Evolutionary conservation across 2,888 invertebrate genomes (phyloP).

Genomic region (Hydropsyche betteni): DNA sequence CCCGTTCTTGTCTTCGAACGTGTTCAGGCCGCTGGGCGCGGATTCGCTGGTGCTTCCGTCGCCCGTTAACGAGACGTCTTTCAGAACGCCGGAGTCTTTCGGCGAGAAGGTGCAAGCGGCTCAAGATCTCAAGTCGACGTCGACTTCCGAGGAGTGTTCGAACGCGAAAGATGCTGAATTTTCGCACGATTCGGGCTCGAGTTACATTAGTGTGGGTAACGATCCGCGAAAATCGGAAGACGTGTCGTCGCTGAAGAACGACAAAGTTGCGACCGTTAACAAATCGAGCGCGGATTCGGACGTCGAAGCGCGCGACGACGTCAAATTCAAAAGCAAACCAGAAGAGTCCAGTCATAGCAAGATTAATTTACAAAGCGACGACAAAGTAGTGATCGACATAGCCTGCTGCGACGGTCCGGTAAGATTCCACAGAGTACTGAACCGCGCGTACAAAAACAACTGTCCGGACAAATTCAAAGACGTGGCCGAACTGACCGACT

Average conservation of each 20-base stretch:
- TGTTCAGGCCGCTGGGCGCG: conserved; percentile 42
- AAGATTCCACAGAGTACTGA: conserved; percentile 83
- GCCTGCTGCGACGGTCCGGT: conserved; percentile 94
- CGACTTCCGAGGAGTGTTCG: conserved; percentile 41
- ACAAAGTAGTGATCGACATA: conserved; percentile 80
- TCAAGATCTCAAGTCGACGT: too few species aligned
- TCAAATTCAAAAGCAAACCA: conserved; percentile 41
- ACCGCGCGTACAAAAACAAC: conserved; percentile 74
- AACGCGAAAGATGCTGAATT: conserved; percentile 49
- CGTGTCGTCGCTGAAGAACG: conserved; percentile 34
- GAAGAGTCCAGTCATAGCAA: conserved; percentile 21
- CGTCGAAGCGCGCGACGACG: conserved; percentile 19
- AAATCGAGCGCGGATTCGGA: conserved; percentile 41
- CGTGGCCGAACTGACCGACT: conserved; percentile 40
- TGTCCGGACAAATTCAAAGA: conserved; percentile 50
- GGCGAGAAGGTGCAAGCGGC: background rate
- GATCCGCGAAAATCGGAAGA: conserved; percentile 38
- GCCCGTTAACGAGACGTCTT: conserved; percentile 42
- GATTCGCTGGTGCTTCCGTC: conserved; percentile 1
- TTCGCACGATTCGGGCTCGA: conserved; percentile 42
- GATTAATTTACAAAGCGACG: conserved; percentile 47
- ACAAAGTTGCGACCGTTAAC: conserved; percentile 28
- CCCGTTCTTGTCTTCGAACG: conserved; percentile 53
- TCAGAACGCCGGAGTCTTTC: conserved; percentile 17
- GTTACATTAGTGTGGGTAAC: conserved; percentile 24